Base-by-base conservation (phyloP, 2,888 invertebrate genomes). In the Dasypolia templi region DNA sequence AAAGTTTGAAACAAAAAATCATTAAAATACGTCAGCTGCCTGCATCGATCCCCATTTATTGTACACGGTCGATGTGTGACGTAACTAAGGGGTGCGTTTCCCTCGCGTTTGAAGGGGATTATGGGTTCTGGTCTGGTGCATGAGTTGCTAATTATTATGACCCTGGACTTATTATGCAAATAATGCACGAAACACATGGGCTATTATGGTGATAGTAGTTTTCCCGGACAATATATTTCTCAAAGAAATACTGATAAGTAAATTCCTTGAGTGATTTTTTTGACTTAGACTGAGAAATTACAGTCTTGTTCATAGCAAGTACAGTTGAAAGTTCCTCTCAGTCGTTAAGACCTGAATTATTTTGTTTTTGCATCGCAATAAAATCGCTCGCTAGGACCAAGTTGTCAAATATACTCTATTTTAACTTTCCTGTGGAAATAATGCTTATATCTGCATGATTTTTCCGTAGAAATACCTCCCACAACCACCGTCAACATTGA, bases 21-120 rank as follows among this genome's bases (percentile, higher is more conserved):
- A 44, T 77, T 49, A 66, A 44, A 80, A 74, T 58, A 56, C 32
- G 61, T 76, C 81, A 82, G 81, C 84, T 80, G 81, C 81, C 35
- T 62, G 35, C 53, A 82, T 82, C 81, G 81, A 82, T 83, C 75
- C 59, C 46, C 12, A 42, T 26, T 29, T 58, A 65, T 62, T 62
- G 19, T 14, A 42, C 53, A 11, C 59, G 61, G 53, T 82, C 65
- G 76, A 76, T 82, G 56, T n/a, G 29, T 82, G 81, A 76, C 72
- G 80, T 79, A 65, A 68, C 44, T 32, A 46, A 64, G 72, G 72
- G 81, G 83, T 66, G 79, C 55, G 59, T 39, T 58, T 66, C 81
- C 84, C 84, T 82, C 53, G 35, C 19, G 12, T 26, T 74, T 59
- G 64, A 39, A 55, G 42, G 46, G 61, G 65, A 62, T 69, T 80